phyloP scores from a whole-genome alignment of 2,797 vertebrate genomes.

The Macropus fuliginosus region DNA sequence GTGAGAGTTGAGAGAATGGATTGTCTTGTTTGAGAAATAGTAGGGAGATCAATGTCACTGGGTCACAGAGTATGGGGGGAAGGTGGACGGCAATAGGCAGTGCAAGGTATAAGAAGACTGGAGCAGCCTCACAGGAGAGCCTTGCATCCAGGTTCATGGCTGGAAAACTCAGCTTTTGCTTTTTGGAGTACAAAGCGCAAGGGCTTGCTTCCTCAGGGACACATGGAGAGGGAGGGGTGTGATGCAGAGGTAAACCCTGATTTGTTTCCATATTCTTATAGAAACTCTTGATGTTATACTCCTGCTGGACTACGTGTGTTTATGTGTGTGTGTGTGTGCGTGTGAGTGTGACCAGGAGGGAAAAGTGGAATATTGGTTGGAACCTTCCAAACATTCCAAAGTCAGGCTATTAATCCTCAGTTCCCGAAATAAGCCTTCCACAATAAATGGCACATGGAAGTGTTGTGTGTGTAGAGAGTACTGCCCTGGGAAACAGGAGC shows the following conservation, averaged over 20 bases:
- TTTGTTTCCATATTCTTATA: background rate
- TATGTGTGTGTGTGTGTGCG: too few relatives aligned
- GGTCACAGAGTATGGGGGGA: background rate
- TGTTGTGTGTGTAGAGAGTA: background rate
- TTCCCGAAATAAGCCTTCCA: too few relatives aligned
- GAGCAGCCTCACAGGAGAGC: background rate
- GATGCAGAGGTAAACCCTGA: background rate
- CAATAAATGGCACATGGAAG: too few relatives aligned
- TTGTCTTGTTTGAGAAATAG: background rate
- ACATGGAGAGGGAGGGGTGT: background rate
- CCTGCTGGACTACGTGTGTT: background rate
- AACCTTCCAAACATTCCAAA: background rate
- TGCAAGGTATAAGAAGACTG: background rate
- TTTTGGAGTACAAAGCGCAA: background rate
- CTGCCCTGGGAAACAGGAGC: background rate
- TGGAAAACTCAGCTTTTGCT: background rate
- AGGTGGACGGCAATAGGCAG: background rate
- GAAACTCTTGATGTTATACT: background rate
- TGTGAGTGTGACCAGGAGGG: too few relatives aligned
- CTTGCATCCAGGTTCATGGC: background rate
- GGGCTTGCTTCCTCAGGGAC: too few relatives aligned
- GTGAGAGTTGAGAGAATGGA: background rate
- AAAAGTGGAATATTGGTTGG: too few relatives aligned
- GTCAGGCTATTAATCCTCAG: too few relatives aligned
- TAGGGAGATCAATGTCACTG: background rate